phyloP scores from a whole-genome alignment of 2,113 vertebrate genomes.

The Chelonoidis abingdonii region DNA sequence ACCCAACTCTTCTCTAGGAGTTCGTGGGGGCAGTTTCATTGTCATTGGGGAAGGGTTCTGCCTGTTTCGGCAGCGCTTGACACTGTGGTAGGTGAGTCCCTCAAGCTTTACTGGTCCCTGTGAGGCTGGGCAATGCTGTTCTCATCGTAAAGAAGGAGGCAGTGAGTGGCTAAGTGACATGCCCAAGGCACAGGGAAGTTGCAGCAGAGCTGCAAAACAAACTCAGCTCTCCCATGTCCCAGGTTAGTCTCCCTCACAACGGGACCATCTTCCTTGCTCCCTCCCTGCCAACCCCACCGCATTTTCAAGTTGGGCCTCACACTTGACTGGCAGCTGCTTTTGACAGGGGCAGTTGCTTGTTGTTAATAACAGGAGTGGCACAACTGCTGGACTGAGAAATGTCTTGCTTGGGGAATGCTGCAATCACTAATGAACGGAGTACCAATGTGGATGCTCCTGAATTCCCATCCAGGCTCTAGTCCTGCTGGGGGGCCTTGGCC shows the following conservation, averaged over 20 bases:
- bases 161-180: neutral
- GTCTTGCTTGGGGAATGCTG: neutral
- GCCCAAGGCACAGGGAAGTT: neutral
- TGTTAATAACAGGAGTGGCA: neutral
- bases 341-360: neutral
- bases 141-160: neutral
- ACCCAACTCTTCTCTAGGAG: neutral
- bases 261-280: neutral
- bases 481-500: neutral
- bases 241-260: neutral
- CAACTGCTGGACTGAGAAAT: neutral
- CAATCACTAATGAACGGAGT: rapidly evolving
- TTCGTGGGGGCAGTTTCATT: neutral
- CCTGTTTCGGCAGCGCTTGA: no score
- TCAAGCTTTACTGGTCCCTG: neutral
- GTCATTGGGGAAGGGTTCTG: neutral
- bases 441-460: neutral
- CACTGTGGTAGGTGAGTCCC: neutral
- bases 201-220: neutral
- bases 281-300: neutral
- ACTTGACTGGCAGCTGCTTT: neutral
- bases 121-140: neutral
- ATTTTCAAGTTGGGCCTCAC: neutral
- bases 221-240: neutral
- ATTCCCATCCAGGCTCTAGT: no score